Conservation (phyloP, 2,888 invertebrate genomes). For the Fragum whitleyi region DNA sequence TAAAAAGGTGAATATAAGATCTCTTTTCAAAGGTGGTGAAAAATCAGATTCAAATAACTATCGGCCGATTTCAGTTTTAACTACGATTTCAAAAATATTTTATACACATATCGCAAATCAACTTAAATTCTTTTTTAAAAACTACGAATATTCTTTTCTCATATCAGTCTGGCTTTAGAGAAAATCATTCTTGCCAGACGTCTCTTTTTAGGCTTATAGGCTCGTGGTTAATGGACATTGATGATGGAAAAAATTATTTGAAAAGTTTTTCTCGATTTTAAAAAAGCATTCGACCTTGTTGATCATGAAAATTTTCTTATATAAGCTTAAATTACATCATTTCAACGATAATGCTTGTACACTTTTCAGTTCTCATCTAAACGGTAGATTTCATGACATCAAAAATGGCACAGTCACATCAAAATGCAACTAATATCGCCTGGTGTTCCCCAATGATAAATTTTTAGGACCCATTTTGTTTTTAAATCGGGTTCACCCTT, state of each 20-base stretch:
- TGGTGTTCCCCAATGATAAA: neutral
- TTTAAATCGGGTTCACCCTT: neutral
- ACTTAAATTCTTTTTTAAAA: neutral
- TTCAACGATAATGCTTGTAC: neutral
- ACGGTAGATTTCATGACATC: neutral
- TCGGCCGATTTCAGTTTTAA: neutral
- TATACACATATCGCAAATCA: neutral
- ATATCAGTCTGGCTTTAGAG: neutral
- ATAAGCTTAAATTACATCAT: neutral
- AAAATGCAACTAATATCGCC: neutral
- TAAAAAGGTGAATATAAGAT: no score
- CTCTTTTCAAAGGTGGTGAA: neutral
- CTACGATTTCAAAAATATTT: neutral
- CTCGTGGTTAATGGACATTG: neutral
- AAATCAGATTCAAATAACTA: neutral
- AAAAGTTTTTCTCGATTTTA: neutral
- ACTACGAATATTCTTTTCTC: no score
- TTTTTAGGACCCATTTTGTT: neutral
- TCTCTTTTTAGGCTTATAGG: neutral
- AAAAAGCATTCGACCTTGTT: constrained; percentile 1
- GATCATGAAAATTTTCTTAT: neutral
- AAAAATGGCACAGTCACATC: neutral
- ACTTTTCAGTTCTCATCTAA: neutral
- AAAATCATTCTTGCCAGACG: neutral
- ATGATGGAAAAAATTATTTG: neutral